Evolutionary conservation across 2,888 invertebrate species (phyloP).

Genomic region (Synanthedon formicaeformis): DNA sequence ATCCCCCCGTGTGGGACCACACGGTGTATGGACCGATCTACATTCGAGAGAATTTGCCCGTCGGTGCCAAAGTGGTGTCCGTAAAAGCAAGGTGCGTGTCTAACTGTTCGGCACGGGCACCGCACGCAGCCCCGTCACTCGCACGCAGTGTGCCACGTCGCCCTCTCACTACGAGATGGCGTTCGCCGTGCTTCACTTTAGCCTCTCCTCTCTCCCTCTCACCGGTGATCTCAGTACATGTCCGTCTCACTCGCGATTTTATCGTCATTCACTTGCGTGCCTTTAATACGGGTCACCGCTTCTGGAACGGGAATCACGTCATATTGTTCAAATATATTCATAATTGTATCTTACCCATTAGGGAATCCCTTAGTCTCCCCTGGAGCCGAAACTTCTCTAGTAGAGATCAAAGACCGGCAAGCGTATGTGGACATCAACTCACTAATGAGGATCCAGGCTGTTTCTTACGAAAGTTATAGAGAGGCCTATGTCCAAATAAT

Average conservation of each 20-base stretch:
- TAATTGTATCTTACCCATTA: slow-evolving; percentile 2
- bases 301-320: slow-evolving; percentile 54
- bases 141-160: slow-evolving; percentile 53
- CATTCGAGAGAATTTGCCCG: slow-evolving; percentile 97
- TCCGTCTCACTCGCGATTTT: slow-evolving; percentile 41
- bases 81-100: slow-evolving; percentile 97
- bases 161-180: slow-evolving; percentile 14
- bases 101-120: slow-evolving; percentile 69
- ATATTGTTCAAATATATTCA: slow-evolving; percentile 42
- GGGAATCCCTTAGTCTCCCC: too few species aligned
- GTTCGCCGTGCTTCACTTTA: background rate
- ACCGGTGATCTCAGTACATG: slow-evolving; percentile 53
- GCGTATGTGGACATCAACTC: too few species aligned
- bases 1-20: slow-evolving; percentile 97
- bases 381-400: too few species aligned
- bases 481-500: too few species aligned
- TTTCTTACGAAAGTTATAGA: too few species aligned
- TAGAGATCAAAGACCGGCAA: too few species aligned
- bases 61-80: slow-evolving; percentile 97
- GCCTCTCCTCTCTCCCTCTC: slow-evolving; percentile 25
- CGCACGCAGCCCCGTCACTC: slow-evolving; percentile 73
- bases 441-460: too few species aligned
- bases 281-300: slow-evolving; percentile 59
- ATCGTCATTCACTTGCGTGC: slow-evolving; percentile 52
- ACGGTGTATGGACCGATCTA: slow-evolving; percentile 96